Evolutionary conservation across 53 echinoderm and acorn worm species (phyloP).

Genomic region (Arbacia lixula): DNA sequence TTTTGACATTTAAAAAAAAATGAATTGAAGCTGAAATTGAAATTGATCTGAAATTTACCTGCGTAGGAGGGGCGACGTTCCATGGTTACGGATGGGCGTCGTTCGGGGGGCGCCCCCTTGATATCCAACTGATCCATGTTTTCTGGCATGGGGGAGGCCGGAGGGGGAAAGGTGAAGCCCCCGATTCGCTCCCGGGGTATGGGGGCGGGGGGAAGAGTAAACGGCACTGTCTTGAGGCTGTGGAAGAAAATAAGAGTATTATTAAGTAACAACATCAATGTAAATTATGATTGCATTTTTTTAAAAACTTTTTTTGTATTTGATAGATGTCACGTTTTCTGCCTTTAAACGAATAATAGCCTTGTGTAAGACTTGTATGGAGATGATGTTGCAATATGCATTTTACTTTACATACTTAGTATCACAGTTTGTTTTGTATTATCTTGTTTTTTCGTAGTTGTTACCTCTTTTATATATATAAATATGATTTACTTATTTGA

Average conservation of each 20-base stretch:
- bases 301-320: not conserved
- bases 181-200: conserved; percentile 79
- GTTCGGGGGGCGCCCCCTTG: conserved; percentile 16
- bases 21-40: too few species aligned
- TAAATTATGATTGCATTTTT: not conserved
- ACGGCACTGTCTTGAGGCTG: conserved; percentile 95
- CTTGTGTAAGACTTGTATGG: too few species aligned
- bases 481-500: too few species aligned
- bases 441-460: too few species aligned
- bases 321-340: not conserved
- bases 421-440: too few species aligned
- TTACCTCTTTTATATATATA: too few species aligned
- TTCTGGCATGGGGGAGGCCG: conserved; percentile 73
- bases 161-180: conserved; percentile 78
- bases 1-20: too few species aligned
- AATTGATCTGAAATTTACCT: too few species aligned
- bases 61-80: conserved; percentile 82
- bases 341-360: not conserved
- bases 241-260: not conserved
- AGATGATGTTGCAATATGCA: too few species aligned
- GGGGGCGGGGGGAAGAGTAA: conserved; percentile 89
- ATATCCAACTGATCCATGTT: conserved; percentile 67
- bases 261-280: not conserved
- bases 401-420: too few species aligned
- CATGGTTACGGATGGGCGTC: conserved; percentile 51